These are phyloP conservation scores for Drosophila robusta DNA, from an alignment of 2,888 invertebrate genomes.

Conservation along the genomic window DNA sequence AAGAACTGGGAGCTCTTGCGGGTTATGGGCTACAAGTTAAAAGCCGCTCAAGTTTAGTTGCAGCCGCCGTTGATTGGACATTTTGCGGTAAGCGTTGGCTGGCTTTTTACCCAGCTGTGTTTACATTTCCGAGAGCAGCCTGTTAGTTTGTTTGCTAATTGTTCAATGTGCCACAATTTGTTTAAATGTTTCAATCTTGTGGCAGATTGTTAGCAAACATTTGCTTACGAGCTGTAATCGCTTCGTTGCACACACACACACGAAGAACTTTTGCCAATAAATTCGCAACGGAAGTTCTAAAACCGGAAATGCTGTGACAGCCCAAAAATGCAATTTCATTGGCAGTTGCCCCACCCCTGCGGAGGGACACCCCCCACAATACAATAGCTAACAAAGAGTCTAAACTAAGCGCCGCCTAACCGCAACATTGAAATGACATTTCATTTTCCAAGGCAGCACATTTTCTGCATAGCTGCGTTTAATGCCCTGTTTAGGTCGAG, in stretches of 20 bases:
- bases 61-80: slow-evolving; percentile 41
- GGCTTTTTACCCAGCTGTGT: slow-evolving; percentile 17
- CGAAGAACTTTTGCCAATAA: slow-evolving; percentile 32
- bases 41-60: slow-evolving; percentile 44
- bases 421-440: slow-evolving; percentile 69
- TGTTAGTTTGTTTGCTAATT: slow-evolving; percentile 49
- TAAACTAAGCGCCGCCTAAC: slow-evolving; percentile 33
- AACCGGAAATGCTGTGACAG: slow-evolving; percentile 41
- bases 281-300: slow-evolving; percentile 40
- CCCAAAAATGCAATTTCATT: slow-evolving; percentile 45
- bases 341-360: slow-evolving; percentile 3
- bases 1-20: neutral
- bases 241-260: slow-evolving; percentile 37
- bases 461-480: slow-evolving; percentile 20
- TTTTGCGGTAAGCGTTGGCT: slow-evolving; percentile 33
- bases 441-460: slow-evolving; percentile 43
- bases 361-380: neutral
- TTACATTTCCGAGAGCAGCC: slow-evolving; percentile 11
- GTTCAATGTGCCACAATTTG: slow-evolving; percentile 63
- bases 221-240: slow-evolving; percentile 52
- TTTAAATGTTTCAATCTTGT: slow-evolving; percentile 33
- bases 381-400: neutral
- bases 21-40: slow-evolving; percentile 20
- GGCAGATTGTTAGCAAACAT: slow-evolving; percentile 47
- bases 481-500: slow-evolving; percentile 1